Base-by-base conservation (phyloP, 2,888 invertebrate species). In the Zygaena filipendulae region DNA sequence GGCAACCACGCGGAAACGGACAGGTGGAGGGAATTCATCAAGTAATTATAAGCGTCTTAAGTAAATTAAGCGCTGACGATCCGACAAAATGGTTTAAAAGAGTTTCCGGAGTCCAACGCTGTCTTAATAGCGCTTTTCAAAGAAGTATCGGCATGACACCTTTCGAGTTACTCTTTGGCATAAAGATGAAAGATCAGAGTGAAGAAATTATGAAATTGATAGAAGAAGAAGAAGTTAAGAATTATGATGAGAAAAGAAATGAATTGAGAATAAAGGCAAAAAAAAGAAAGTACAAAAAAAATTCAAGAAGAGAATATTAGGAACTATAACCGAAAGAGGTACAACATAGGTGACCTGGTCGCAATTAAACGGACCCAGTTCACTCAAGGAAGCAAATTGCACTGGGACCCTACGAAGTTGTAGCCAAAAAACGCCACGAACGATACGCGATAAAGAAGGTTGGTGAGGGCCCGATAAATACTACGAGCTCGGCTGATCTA, bases 351-450 rank as follows among this genome's bases (percentile, higher is more conserved):
- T 5, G 42, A 47, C 25, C 11, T 43, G 11, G 44, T 47, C 2
- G 48, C 47, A 9, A 46, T 49, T 12, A 41, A 45, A 13, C 29
- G 39, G 4, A 48, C 47, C 2, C 44, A 45, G 13, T 47, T 42
- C 29, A 27, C 25, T 1, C 25, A 27, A 20, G 43, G 35, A 0
- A 5, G 26, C 1, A 46, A 49, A 25, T 14, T 44, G 3, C 31
- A 38, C 19, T 47, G 4, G 45, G 43, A 4, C 42, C 45, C 1
- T 45, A 45, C 14, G 23, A 29, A 23, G 21, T 45, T 2, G 19
- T 27, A 2, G 32, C 36, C 11, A 23, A 16, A 3, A 35, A 36
- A n/a, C 5, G 35, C 7, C 36, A 40, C 4, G 39, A 42, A 7
- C 20, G 41, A n/a, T 41, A 42, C 29, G 32, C 28, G 6, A 27